Percentiles rank a stretch among this genome's conserved stretches.
phyloP scores from a whole-genome alignment of 1,140 invertebrate species.

The Drosophila quadrilineata region DNA sequence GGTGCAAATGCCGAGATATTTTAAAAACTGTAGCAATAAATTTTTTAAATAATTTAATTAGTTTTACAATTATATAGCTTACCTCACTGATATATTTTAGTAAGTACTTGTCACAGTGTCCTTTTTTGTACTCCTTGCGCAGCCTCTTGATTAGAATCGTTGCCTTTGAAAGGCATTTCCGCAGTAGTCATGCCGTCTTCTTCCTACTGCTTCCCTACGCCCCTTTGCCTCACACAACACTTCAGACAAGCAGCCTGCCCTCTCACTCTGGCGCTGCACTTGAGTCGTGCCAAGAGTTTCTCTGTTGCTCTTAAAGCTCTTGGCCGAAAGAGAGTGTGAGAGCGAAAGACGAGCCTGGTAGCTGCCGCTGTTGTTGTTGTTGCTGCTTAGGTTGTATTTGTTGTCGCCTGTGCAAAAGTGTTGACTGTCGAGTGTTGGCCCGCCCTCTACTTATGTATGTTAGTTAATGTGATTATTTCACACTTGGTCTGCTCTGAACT shows the following conservation, averaged over 20 bases:
- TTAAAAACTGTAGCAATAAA: background rate
- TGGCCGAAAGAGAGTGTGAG: background rate
- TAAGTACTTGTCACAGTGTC: background rate
- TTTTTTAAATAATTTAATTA: background rate
- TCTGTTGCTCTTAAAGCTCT: background rate
- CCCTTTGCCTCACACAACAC: background rate
- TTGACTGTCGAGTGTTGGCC: constrained; percentile 35
- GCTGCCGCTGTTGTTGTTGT: background rate
- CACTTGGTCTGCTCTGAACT: constrained; percentile 65
- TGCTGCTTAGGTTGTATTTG: constrained; percentile 7
- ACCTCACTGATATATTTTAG: too few relatives aligned
- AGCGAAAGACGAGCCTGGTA: background rate
- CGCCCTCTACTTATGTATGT: constrained; percentile 23
- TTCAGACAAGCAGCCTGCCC: background rate
- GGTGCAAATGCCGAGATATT: background rate
- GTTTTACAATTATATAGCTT: too few relatives aligned
- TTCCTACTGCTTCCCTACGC: background rate
- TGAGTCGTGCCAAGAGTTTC: background rate
- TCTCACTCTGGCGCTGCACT: constrained; percentile 6
- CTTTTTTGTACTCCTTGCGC: background rate
- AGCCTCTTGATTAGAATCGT: constrained; percentile 14
- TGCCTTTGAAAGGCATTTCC: constrained; percentile 11
- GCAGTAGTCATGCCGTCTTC: background rate
- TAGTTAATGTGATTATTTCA: constrained; percentile 78
- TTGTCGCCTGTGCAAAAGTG: constrained; percentile 12